A percentile compares a stretch with the other conserved stretches of the same genome.
Evolutionary conservation across 1,140 invertebrate genomes (phyloP).

Genomic region (Drosophila carrolli): DNA sequence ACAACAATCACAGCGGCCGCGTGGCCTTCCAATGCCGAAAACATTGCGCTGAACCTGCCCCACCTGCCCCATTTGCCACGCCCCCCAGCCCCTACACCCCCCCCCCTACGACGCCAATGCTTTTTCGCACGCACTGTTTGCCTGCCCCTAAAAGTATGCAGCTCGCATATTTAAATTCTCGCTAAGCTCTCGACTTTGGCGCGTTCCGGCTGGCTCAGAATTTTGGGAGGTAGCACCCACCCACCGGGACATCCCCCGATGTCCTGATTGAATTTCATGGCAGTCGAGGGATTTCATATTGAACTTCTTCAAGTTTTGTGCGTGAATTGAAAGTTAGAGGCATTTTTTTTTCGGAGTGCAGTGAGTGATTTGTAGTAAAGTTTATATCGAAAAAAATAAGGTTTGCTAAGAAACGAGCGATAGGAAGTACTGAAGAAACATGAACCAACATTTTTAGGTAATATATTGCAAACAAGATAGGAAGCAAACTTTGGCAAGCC

Average conservation of each 20-base stretch:
- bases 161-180: constrained; percentile 73
- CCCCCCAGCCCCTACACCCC: neutral
- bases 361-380: neutral
- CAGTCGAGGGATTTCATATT: constrained; percentile 9
- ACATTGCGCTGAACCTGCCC: constrained; percentile 48
- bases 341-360: constrained; percentile 1
- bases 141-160: constrained; percentile 74
- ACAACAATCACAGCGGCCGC: constrained; percentile 45
- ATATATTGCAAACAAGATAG: neutral
- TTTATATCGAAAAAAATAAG: neutral
- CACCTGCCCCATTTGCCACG: neutral
- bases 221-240: constrained; percentile 1
- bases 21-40: constrained; percentile 60
- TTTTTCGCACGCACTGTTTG: constrained; percentile 66
- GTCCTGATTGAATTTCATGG: constrained; percentile 39
- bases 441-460: neutral
- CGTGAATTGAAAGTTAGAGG: constrained; percentile 23
- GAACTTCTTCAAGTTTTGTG: constrained; percentile 18
- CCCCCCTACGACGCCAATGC: neutral
- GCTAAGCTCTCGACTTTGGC: constrained; percentile 46
- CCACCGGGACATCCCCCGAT: neutral
- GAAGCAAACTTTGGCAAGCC: too few species aligned
- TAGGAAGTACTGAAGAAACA: neutral
- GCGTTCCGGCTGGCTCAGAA: constrained; percentile 12
- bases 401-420: neutral